phyloP scores from a whole-genome alignment of 2,113 vertebrate species.

The Pachypanchax playfairii region DNA sequence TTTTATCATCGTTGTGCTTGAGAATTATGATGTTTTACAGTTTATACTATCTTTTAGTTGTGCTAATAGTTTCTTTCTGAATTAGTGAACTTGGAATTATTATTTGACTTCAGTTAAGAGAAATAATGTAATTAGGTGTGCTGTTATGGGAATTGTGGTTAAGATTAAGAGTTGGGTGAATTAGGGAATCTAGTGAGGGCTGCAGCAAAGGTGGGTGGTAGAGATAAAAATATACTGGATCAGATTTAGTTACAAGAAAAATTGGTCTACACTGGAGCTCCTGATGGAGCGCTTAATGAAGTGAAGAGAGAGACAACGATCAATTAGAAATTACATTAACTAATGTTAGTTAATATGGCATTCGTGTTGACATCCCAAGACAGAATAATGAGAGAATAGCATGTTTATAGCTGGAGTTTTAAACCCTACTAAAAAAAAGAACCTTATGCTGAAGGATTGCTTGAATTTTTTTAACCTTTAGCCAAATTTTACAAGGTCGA shows the following conservation, averaged over 20 bases:
- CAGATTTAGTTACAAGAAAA: neutral
- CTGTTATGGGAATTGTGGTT: neutral
- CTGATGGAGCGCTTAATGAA: too few species aligned
- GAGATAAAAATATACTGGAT: neutral
- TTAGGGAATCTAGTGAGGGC: neutral
- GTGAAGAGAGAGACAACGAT: neutral
- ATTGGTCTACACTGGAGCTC: too few species aligned
- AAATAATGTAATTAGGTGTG: neutral
- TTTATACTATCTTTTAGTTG: too few species aligned
- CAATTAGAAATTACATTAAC: too few species aligned
- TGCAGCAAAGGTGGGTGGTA: neutral
- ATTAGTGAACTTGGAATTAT: slow-evolving; percentile 24
- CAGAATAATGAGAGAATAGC: too few species aligned
- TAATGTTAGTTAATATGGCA: too few species aligned
- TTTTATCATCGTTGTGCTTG: neutral
- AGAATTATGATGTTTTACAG: too few species aligned
- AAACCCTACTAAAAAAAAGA: too few species aligned
- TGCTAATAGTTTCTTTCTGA: neutral
- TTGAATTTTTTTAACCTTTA: too few species aligned
- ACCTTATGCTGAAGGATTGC: too few species aligned
- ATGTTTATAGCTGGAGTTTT: too few species aligned
- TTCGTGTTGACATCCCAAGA: too few species aligned
- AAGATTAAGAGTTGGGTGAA: neutral
- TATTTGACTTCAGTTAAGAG: slow-evolving; percentile 14
- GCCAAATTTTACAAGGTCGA: neutral